Base-by-base conservation (phyloP, 2,113 vertebrate species). In the Lethenteron reissneri region DNA sequence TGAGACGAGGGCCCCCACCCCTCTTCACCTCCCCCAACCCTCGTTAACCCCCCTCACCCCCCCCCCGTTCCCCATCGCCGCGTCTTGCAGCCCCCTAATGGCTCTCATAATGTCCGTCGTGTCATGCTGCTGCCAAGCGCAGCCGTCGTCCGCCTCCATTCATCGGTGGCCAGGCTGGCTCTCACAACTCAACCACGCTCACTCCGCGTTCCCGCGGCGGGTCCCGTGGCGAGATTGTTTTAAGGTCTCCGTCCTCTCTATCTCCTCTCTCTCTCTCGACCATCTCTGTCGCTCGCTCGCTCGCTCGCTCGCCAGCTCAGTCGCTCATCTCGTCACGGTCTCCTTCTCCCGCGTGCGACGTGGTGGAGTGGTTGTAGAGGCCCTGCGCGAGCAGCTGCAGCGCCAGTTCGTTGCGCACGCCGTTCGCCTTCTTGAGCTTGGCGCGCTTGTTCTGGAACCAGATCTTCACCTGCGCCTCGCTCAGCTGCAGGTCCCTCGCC, bases 361-460 rank as follows among this genome's bases (percentile, higher is more conserved):
- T 78, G 72, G 84, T 86, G 64, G 87, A 84, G 80, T 92, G 89
- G 83, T 92, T 92, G 82, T 92, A 92, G 68, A 92, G 83, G 78
- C 89, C 88, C 80, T 91, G 88, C 8, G 89, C 89, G 87, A 91
- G 90, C 77, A 92, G 84, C 81, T 92, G 89, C 74, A 88, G 78
- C 69, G 89, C 89, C 79, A 91, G 83, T 10, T 76, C 64, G 83
- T 92, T 92, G 78, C 90, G 91, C 74, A 71, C 76, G 77, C 89
- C 88, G 9, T 58, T 85, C 76, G 89, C 83, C 77, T 92, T 92
- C 81, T 92, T 92, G 81, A 92, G 89, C 79, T 92, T 92, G 80
- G 89, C 89, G 56, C 89, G 80, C 77, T 92, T 92, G 82, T 92
- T 92, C 82, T 92, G 89, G 75, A 92, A 92, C 89, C 89, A 92